Evolutionary conservation across 2,113 vertebrate genomes (phyloP).

Genomic region (Alligator sinensis): DNA sequence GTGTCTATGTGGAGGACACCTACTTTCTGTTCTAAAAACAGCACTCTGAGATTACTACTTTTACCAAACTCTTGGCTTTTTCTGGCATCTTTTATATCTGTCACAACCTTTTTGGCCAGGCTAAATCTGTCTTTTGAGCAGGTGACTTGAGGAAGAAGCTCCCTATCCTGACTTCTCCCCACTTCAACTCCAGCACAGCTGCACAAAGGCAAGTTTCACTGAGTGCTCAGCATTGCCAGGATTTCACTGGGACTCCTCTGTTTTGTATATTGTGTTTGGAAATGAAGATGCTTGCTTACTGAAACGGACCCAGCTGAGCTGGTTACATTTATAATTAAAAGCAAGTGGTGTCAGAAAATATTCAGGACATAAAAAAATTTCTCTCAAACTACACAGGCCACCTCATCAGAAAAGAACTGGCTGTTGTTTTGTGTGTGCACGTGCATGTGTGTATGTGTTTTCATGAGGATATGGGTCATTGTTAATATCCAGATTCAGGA

Average conservation of each 20-base stretch:
- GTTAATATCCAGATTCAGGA: neutral
- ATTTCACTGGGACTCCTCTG: neutral
- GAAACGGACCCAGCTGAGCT: neutral
- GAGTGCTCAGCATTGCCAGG: neutral
- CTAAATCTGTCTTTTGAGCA: neutral
- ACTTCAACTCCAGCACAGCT: rapidly evolving
- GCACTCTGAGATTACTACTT: neutral
- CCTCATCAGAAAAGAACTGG: neutral
- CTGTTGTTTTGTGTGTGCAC: neutral
- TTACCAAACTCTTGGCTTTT: neutral
- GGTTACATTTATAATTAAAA: neutral
- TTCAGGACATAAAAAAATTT: rapidly evolving
- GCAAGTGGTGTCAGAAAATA: rapidly evolving
- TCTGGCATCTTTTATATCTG: neutral
- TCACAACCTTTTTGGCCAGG: neutral
- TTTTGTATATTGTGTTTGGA: rapidly evolving
- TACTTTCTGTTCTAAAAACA: neutral
- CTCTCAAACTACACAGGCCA: neutral
- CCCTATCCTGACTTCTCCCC: neutral
- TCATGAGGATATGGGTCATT: neutral
- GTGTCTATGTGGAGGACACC: neutral
- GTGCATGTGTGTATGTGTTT: neutral
- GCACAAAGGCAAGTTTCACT: neutral
- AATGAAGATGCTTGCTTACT: neutral
- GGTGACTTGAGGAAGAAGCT: neutral